Base-by-base conservation (phyloP, 2,888 invertebrate genomes). In the Thelaira solivaga region DNA sequence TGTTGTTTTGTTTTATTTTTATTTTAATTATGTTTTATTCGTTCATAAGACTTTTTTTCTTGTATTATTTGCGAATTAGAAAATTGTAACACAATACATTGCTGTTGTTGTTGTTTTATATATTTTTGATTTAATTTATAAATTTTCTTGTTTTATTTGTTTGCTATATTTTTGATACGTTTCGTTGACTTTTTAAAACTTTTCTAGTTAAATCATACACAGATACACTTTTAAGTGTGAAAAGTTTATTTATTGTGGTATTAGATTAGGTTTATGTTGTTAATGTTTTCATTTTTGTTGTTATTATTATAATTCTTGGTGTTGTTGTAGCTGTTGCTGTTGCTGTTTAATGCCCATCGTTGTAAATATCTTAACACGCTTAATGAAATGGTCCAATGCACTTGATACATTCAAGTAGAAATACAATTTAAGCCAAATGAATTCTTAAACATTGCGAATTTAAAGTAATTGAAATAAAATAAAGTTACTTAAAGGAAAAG, bases 151-250 rank as follows among this genome's bases (percentile, higher is more conserved):
- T 47, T 57, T 26, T 41, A 16, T 18, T 29, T 64, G 1, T 39
- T 47, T 36, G 13, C 2, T 59, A 51, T 55, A 41, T 83, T 82
- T 83, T 82, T 73, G 86, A 83, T 86, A 83, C 87, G 87, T 84
- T 84, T 86, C 85, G 86, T 84, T 86, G 82, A 85, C 76, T 83
- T 83, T 78, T 59, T 69, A 62, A 76, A 75, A 68, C 65, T 74
- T 59, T 74, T 65, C 41, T 65, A 64, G 39, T 49, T 64, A 36
- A 72, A 55, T 29, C 55, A 59, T 18, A 59, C 22, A 24, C 39
- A n/a, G n/a, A n/a, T n/a, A n/a, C n/a, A n/a, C n/a, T n/a, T 49
- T 26, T 8, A 3, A 36, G 67, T n/a, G n/a, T n/a, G n/a, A n/a
- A n/a, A n/a, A n/a, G n/a, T n/a, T n/a, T n/a, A n/a, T n/a, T n/a